Evolutionary conservation across 1,140 invertebrate genomes (phyloP).

Genomic region (Reticulitermes speratus): DNA sequence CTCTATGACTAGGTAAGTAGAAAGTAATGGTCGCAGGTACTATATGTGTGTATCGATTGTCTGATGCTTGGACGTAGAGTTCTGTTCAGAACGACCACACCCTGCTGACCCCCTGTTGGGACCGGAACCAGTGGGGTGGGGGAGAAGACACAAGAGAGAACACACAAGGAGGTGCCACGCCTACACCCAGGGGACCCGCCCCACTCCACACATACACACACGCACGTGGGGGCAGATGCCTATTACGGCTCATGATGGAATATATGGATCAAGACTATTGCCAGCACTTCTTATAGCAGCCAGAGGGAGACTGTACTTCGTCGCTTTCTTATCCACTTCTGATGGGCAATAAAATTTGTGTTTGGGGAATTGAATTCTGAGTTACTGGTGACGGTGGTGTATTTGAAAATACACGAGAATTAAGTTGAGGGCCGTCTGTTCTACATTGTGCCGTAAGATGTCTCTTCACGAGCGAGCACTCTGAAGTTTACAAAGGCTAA

Average conservation of each 20-base stretch:
- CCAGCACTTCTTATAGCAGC: not conserved
- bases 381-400: no score
- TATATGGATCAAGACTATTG: slow-evolving; percentile 1
- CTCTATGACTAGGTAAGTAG: not conserved
- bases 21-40: not conserved
- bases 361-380: not conserved
- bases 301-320: no score
- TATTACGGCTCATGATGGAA: not conserved
- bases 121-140: not conserved
- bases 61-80: slow-evolving; percentile 8
- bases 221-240: slow-evolving; percentile 18
- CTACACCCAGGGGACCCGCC: slow-evolving; percentile 32
- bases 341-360: not conserved
- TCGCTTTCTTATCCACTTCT: not conserved
- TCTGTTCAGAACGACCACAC: slow-evolving; percentile 30
- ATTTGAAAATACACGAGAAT: no score
- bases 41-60: slow-evolving; percentile 23
- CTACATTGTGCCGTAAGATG: no score
- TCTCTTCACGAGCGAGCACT: no score
- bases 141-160: slow-evolving; percentile 31
- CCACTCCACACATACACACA: slow-evolving; percentile 23
- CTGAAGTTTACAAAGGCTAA: no score
- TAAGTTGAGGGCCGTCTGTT: no score
- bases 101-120: slow-evolving; percentile 25
- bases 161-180: slow-evolving; percentile 33